These are phyloP conservation scores for Centropus unirufus DNA, from an alignment of 2,113 vertebrate species.

Conservation along the genomic window DNA sequence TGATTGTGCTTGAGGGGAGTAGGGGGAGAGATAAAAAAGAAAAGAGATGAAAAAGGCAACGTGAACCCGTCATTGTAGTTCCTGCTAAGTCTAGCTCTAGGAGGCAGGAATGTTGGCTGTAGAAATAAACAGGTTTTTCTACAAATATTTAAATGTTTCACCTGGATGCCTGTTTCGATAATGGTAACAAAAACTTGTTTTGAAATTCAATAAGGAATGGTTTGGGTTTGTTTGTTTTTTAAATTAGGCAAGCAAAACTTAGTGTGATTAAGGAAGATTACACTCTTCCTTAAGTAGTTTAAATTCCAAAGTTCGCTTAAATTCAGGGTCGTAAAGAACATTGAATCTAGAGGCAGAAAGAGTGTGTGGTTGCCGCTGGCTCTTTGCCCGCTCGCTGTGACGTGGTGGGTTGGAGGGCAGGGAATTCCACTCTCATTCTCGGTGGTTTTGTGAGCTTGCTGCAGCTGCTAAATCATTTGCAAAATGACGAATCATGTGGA, in stretches of 20 bases:
- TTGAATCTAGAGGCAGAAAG: not conserved
- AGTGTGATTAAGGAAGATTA: not conserved
- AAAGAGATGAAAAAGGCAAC: not conserved
- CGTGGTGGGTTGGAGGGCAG: not conserved
- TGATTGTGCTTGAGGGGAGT: not conserved
- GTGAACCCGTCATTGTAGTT: not conserved
- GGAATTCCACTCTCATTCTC: not conserved
- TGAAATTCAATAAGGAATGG: not conserved
- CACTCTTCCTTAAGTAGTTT: not conserved
- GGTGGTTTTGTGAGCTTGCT: not conserved
- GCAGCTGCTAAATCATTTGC: not conserved
- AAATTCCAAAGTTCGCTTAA: not conserved
- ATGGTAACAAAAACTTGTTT: not conserved
- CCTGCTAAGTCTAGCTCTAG: not conserved
- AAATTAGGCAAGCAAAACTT: not conserved
- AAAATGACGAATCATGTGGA: not conserved
- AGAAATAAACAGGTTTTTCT: not conserved
- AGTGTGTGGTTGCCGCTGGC: not conserved
- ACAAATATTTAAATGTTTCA: not conserved
- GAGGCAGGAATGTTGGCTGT: not conserved
- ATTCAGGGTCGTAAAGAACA: fast-evolving
- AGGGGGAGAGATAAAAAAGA: not conserved
- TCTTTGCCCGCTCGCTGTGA: not conserved
- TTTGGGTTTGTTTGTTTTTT: not conserved
- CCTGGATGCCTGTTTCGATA: not conserved